Conservation (phyloP, 2,113 vertebrate species). For the Cochlearius cochlearius region DNA sequence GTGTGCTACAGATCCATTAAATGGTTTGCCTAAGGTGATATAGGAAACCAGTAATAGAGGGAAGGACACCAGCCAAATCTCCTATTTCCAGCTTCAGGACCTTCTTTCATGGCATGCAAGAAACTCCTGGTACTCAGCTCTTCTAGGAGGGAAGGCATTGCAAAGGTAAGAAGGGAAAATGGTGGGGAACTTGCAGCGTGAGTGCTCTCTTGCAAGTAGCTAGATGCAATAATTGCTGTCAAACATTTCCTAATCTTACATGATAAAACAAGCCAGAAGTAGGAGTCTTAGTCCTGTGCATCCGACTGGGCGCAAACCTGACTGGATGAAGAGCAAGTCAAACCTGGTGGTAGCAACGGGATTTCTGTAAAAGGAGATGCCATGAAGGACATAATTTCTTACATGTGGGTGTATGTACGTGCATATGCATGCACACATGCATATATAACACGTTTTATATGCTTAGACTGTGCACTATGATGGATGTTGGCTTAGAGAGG, state of each 20-base stretch:
- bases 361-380: neutral
- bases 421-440: neutral
- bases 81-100: neutral
- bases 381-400: neutral
- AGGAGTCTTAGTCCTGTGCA: rapidly evolving
- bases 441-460: neutral
- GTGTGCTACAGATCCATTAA: neutral
- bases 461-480: rapidly evolving
- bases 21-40: neutral
- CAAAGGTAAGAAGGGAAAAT: neutral
- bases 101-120: neutral
- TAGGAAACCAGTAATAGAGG: neutral
- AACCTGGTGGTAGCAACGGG: neutral
- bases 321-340: neutral
- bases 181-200: neutral
- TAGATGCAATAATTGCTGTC: neutral
- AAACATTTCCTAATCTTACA: neutral
- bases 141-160: neutral
- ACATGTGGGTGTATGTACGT: neutral
- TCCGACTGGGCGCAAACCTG: rapidly evolving
- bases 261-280: rapidly evolving
- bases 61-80: neutral
- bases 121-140: neutral
- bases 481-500: neutral
- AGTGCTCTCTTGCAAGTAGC: neutral